Evolutionary conservation across 2,113 vertebrate genomes (phyloP), one percentile per base, ranked within the genome.

Genomic region (Psophia crepitans): DNA sequence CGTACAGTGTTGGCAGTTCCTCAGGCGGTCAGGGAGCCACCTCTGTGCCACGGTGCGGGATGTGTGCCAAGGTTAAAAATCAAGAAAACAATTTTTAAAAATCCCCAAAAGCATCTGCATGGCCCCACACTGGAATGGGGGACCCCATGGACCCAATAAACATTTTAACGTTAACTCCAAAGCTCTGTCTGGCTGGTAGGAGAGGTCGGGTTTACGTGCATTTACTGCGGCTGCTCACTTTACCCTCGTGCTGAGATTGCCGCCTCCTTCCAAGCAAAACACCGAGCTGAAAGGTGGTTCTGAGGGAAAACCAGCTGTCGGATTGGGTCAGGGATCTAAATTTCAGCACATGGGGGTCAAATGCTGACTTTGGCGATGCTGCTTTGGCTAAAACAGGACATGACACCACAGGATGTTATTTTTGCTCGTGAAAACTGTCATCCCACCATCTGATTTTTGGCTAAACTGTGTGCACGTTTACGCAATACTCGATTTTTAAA

Each of bases 181-280:
- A 58, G 9, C 51, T 75, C 70, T 78, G 17, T 57, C 27, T 8
- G 1, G 6, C 27, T 35, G 5, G 9, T 22, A 35, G 60, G 44
- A 48, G 49, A 8, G 69, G 14, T 12, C 39, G 19, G 5, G 11
- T 81, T 74, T 20, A 14, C 0, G 0, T 1, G 17, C 0, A 0
- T 16, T 28, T 15, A 1, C 0, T 0, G 14, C 0, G 1, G 18
- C 44, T 32, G 41, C 70, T 76, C 0, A 0, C 23, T 64, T 84
- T 64, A 60, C 39, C 30, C 66, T 80, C 1, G 0, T 30, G 53
- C 75, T 39, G 3, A 81, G 66, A 5, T 33, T n/a, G 2, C 7
- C 20, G 0, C 32, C 14, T 90, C 48, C n/a, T 83, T 74, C 79
- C 21, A 60, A 54, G 48, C 5, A 51, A 75, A 82, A 26, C 32